phyloP scores from a whole-genome alignment of 2,888 invertebrate genomes.

The Caenorhabditis macrosperma region DNA sequence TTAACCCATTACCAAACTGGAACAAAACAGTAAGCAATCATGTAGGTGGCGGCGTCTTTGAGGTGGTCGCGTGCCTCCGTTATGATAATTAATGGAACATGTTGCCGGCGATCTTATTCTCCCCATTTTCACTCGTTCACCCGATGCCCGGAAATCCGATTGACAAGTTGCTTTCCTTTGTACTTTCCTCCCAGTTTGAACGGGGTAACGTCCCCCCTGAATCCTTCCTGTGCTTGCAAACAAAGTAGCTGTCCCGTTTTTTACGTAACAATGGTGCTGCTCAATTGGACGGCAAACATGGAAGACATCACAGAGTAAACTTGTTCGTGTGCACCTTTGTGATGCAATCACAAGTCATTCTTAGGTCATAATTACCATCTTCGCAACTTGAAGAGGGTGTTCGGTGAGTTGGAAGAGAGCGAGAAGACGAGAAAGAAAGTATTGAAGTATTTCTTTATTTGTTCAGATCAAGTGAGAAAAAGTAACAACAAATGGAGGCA shows the following conservation, averaged over 20 bases:
- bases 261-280: slow-evolving; percentile 54
- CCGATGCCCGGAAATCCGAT: slow-evolving; percentile 7
- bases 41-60: slow-evolving; percentile 60
- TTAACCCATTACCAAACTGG: slow-evolving; percentile 36
- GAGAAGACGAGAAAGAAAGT: background rate
- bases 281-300: slow-evolving; percentile 61
- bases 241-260: slow-evolving; percentile 15
- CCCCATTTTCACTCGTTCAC: background rate
- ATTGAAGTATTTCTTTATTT: slow-evolving; percentile 1
- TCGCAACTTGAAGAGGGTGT: background rate
- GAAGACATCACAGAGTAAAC: slow-evolving; percentile 56
- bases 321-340: slow-evolving; percentile 49
- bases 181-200: too few relatives aligned
- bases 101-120: slow-evolving; percentile 41
- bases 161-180: slow-evolving; percentile 10
- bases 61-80: slow-evolving; percentile 57
- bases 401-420: background rate
- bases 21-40: slow-evolving; percentile 63
- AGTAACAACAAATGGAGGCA: background rate
- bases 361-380: slow-evolving; percentile 3
- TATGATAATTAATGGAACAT: slow-evolving; percentile 58
- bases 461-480: slow-evolving; percentile 3
- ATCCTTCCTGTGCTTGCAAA: slow-evolving; percentile 40
- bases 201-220: background rate
- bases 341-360: slow-evolving; percentile 48